phyloP scores from a whole-genome alignment of 2,888 invertebrate genomes.

The Aleiodes leptofemur region DNA sequence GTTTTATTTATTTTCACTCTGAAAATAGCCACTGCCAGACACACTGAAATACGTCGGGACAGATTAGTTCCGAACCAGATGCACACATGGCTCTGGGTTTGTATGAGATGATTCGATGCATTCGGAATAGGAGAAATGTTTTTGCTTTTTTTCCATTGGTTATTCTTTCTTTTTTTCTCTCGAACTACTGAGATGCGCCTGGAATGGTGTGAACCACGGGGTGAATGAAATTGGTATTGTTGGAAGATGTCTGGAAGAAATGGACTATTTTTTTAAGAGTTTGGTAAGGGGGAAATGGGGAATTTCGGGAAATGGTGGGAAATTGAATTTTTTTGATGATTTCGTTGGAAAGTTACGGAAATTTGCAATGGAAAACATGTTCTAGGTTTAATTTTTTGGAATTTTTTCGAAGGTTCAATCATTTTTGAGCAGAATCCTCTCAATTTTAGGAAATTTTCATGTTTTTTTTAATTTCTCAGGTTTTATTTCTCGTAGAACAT shows the following conservation, averaged over 20 bases:
- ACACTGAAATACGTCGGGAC: conserved; percentile 31
- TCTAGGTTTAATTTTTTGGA: too few relatives aligned
- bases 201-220: neutral
- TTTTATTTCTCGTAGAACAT: too few relatives aligned
- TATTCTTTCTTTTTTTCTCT: neutral
- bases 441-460: too few relatives aligned
- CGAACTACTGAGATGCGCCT: neutral
- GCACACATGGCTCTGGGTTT: conserved; percentile 9
- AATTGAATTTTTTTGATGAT: too few relatives aligned
- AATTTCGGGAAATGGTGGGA: too few relatives aligned
- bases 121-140: conserved; percentile 5
- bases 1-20: conserved; percentile 18
- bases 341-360: too few relatives aligned
- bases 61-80: conserved; percentile 30
- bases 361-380: too few relatives aligned
- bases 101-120: conserved; percentile 17
- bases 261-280: too few relatives aligned
- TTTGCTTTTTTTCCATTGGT: neutral
- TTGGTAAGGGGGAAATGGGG: too few relatives aligned
- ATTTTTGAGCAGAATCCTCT: too few relatives aligned
- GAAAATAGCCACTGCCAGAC: conserved; percentile 27
- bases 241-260: neutral
- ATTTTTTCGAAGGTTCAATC: too few relatives aligned
- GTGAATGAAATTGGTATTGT: neutral
- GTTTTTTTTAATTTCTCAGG: too few relatives aligned